These are phyloP conservation scores for Trichopoda pennipes DNA, from an alignment of 2,888 invertebrate genomes.

Conservation along the genomic window DNA sequence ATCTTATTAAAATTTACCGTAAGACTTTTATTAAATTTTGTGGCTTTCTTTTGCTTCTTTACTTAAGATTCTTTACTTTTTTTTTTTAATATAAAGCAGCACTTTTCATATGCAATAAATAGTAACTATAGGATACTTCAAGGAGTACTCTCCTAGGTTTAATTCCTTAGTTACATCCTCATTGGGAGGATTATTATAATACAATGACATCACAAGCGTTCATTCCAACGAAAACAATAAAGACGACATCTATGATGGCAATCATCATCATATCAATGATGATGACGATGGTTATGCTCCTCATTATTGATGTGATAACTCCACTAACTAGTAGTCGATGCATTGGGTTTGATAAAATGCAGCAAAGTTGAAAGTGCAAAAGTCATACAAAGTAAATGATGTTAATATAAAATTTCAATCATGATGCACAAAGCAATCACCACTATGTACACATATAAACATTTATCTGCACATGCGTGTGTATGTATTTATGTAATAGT, in stretches of 20 bases:
- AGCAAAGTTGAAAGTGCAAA: slow-evolving; percentile 59
- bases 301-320: slow-evolving; percentile 4
- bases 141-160: background rate
- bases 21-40: too few species aligned
- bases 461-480: background rate
- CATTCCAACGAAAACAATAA: background rate
- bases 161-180: background rate
- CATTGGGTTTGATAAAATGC: background rate
- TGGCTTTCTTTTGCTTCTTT: too few species aligned
- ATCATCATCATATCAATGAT: background rate
- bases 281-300: background rate
- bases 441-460: background rate
- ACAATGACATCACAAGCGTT: slow-evolving; percentile 20
- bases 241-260: slow-evolving; percentile 2
- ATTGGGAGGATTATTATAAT: background rate
- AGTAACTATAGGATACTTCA: too few species aligned
- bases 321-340: background rate
- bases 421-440: background rate
- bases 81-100: too few species aligned
- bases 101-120: too few species aligned
- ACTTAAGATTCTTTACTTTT: too few species aligned
- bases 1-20: too few species aligned
- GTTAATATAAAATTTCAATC: slow-evolving; percentile 38
- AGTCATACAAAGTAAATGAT: slow-evolving; percentile 55
- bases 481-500: background rate